Base-by-base conservation (phyloP, 2,888 invertebrate genomes). In the Harpalus rufipes region DNA sequence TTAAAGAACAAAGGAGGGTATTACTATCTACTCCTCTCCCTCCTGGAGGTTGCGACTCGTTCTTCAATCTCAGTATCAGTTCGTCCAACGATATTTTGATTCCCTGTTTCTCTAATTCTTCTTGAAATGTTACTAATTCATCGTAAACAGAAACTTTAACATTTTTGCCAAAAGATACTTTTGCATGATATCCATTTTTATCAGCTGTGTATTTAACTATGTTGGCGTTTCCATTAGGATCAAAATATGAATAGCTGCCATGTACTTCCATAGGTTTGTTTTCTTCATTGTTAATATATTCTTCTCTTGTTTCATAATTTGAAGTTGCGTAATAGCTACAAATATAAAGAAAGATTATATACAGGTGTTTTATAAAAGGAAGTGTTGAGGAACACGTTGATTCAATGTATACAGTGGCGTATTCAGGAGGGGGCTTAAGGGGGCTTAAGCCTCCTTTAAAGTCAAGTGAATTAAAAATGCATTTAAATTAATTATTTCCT, bases 141-240 rank as follows among this genome's bases (percentile, higher is more conserved):
- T 21, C 32, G 5, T 1, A 7, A 12, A 65, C 8, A 2, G 14
- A 12, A 65, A 25, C 7, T 6, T 32, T 32, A 5, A 65, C 12
- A 25, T 25, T 32, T 1, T 7, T 65, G 5, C 65, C 65, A 65
- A 65, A 65, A 10, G 65, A 10, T 16, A 72, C 44, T 44, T 72
- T 41, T 2, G 72, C 7, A 44, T 16, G 83, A 59, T 58, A 83
- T n/a, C 83, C 83, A 74, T 74, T 56, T 41, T 83, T 58, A 12
- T 74, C 83, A 5, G 83, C 83, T 8, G 18, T 41, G 44, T 91
- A 92, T 81, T 87, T 90, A 10, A 92, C 87, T 82, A 91, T 91
- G 86, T 90, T 90, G 81, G 89, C 89, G 68, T 90, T 89, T 81
- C 92, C 92, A 87, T 92, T 92, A 25, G 90, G 88, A 59, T 89